phyloP scores from a whole-genome alignment of 92 coral and sea anemone genomes.

The Scolanthus callimorphus region DNA sequence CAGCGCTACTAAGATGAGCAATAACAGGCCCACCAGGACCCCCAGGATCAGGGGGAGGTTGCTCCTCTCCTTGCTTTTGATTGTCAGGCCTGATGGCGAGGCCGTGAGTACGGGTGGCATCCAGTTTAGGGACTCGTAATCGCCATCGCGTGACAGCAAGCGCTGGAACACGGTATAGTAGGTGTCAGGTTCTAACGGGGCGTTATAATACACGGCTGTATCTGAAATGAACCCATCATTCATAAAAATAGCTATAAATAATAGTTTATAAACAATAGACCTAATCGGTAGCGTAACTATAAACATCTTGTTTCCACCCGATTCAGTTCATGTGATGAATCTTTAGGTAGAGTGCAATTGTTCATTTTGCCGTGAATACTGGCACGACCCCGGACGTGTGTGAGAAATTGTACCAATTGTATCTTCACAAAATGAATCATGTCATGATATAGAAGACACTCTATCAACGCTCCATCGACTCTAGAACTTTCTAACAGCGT shows the following conservation, averaged over 20 bases:
- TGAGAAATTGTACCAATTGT: too few species aligned
- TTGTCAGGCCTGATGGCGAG: not conserved
- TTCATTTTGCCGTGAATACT: too few species aligned
- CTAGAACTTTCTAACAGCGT: too few species aligned
- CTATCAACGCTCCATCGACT: too few species aligned
- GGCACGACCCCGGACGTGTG: too few species aligned
- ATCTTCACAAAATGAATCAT: too few species aligned
- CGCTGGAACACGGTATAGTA: slow-evolving; percentile 36
- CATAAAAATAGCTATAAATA: not conserved
- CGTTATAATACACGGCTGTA: slow-evolving; percentile 4
- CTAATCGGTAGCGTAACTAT: too few species aligned
- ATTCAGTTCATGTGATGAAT: too few species aligned
- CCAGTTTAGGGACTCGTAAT: slow-evolving; percentile 17
- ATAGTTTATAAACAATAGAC: too few species aligned
- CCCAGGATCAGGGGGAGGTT: not conserved
- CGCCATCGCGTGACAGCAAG: slow-evolving; percentile 1
- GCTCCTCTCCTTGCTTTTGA: not conserved
- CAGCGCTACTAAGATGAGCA: not conserved
- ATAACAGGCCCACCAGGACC: slow-evolving; percentile 3
- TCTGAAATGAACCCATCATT: slow-evolving; percentile 3
- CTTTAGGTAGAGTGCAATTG: too few species aligned
- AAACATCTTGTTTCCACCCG: too few species aligned
- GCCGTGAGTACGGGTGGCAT: slow-evolving; percentile 5
- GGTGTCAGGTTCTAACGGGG: slow-evolving; percentile 8
- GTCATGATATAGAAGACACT: too few species aligned